Conservation (phyloP, 2,888 invertebrate genomes). For the Colostygia pectinataria region DNA sequence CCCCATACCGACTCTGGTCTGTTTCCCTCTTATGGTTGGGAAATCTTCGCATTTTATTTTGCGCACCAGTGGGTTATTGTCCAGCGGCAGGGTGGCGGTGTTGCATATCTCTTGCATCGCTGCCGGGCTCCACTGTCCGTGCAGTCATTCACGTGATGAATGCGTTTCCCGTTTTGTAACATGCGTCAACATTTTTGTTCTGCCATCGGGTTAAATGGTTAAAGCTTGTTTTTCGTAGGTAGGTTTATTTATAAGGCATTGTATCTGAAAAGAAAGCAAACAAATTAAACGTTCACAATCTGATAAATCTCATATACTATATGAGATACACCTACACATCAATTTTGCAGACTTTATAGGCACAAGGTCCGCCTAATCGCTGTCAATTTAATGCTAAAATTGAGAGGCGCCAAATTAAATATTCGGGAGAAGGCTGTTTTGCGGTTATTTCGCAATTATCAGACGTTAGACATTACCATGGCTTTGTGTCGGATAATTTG, state of each 20-base stretch:
- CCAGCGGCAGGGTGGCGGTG: conserved; percentile 80
- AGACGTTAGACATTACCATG: conserved; percentile 74
- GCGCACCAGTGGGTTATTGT: conserved; percentile 78
- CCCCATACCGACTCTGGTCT: conserved; percentile 76
- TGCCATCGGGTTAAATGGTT: conserved; percentile 34
- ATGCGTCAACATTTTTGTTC: conserved; percentile 69
- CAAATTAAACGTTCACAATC: not conserved
- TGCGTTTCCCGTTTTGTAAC: conserved; percentile 62
- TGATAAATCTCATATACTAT: conserved; percentile 5
- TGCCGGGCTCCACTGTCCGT: conserved; percentile 61
- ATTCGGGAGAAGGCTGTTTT: conserved; percentile 65
- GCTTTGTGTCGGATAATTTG: conserved; percentile 75
- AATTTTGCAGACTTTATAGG: conserved; percentile 33
- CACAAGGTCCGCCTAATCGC: conserved; percentile 45
- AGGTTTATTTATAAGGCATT: conserved; percentile 47
- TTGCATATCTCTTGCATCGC: conserved; percentile 84
- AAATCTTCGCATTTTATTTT: conserved; percentile 84
- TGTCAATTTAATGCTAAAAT: conserved; percentile 54
- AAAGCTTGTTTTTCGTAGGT: conserved; percentile 34
- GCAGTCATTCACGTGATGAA: conserved; percentile 69
- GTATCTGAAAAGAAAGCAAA: conserved; percentile 57
- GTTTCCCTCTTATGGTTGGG: conserved; percentile 74
- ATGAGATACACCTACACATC: conserved; percentile 10
- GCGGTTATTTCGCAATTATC: conserved; percentile 78
- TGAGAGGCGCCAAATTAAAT: conserved; percentile 72